phyloP scores from a whole-genome alignment of 2,113 vertebrate species.

The Strix uralensis region DNA sequence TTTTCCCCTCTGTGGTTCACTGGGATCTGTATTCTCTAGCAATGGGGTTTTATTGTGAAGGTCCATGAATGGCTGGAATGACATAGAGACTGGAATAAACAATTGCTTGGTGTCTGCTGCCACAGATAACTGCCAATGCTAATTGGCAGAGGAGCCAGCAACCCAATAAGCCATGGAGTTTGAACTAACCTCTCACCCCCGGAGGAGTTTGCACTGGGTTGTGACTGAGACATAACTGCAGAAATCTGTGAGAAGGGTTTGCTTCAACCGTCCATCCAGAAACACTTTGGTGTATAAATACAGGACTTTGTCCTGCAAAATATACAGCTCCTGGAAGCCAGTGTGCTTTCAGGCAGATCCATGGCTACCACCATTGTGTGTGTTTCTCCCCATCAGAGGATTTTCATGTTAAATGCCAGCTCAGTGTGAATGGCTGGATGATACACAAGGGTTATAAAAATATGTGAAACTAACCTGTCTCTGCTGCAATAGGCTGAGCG shows the following conservation, averaged over 20 bases:
- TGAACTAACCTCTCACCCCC: neutral
- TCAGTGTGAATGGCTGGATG: neutral
- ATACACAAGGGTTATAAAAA: neutral
- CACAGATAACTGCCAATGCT: neutral
- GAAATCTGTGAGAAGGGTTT: neutral
- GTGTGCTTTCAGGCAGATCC: neutral
- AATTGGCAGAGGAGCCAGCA: neutral
- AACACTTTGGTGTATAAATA: neutral
- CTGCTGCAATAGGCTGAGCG: accelerated
- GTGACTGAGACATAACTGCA: neutral
- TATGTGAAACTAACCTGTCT: neutral
- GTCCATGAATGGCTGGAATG: neutral
- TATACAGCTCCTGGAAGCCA: neutral
- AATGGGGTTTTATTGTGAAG: neutral
- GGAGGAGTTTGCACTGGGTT: neutral
- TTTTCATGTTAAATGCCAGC: neutral
- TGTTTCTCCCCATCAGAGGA: neutral
- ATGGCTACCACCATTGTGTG: neutral
- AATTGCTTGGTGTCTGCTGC: neutral
- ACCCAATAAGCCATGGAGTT: neutral
- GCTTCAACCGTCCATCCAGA: neutral
- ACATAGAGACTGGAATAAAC: neutral
- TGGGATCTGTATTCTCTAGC: neutral
- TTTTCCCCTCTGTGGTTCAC: neutral
- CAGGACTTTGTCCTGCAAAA: neutral